These are phyloP conservation scores for Parascotia fuliginaria DNA, from an alignment of 2,888 invertebrate species.

Conservation along the genomic window DNA sequence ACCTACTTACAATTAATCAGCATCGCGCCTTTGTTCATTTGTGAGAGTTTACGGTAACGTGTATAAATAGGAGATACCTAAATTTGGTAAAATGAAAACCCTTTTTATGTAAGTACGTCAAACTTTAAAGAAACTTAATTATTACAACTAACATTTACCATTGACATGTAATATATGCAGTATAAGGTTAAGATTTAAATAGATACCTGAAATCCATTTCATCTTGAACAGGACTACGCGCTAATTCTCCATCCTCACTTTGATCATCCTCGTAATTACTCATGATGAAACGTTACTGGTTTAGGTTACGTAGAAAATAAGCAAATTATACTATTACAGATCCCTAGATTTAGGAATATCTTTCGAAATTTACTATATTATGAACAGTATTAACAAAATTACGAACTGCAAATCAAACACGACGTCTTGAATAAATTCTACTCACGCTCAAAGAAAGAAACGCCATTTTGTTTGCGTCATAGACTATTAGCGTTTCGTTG, in stretches of 20 bases:
- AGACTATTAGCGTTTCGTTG: no score
- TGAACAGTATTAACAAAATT: not conserved
- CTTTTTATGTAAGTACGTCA: not conserved
- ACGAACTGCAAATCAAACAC: conserved; percentile 16
- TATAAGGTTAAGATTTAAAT: no score
- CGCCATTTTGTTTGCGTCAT: conserved; percentile 53
- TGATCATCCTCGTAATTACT: conserved; percentile 89
- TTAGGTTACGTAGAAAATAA: conserved; percentile 4
- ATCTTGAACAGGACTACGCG: conserved; percentile 89
- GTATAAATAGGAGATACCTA: no score
- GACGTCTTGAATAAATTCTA: conserved; percentile 22
- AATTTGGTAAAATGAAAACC: no score
- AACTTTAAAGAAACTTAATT: not conserved
- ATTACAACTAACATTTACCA: no score
- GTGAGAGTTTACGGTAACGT: no score
- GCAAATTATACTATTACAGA: conserved; percentile 10
- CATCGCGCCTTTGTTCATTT: no score
- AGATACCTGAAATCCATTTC: conserved; percentile 84
- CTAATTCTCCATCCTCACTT: conserved; percentile 94
- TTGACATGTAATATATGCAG: no score
- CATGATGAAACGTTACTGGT: conserved; percentile 55
- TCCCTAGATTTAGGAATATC: conserved; percentile 5
- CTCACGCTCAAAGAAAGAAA: conserved; percentile 31
- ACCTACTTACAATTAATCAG: not conserved
- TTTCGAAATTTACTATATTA: conserved; percentile 1